Base-by-base conservation (phyloP, 2,888 invertebrate species). In the Odontomyia ornata region DNA sequence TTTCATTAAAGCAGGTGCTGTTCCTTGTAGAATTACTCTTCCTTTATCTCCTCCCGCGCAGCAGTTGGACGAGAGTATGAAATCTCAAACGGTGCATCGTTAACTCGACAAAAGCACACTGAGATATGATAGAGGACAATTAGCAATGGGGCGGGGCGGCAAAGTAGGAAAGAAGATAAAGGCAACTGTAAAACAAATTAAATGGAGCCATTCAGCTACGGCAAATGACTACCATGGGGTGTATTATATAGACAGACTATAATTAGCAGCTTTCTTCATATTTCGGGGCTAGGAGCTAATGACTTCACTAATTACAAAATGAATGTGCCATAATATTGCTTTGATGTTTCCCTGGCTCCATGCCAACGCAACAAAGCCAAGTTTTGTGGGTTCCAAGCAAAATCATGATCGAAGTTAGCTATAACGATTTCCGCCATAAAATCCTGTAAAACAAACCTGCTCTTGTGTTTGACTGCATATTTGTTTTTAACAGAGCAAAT, bases 281-380 rank as follows among this genome's bases (percentile, higher is more conserved):
- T 52, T 52, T 52, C 15, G n/a, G 11, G 30, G 11, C 64, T 28
- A 64, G 13, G 27, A 64, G 64, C 27, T 64, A 64, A 64, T 28
- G 64, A 64, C 64, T 64, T 28, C 64, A 64, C 64, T 64, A 64
- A 64, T 64, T 64, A 64, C 64, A 64, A 64, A 64, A 25, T 64
- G 64, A 27, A 28, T 64, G 27, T 15, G 11, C 64, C 18, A 28
- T 64, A 52, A 52, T 52, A 60, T 25, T 25, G 23, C 27, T 25
- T 60, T 60, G 60, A 15, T 21, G 60, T 60, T 60, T 36, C 5
- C 5, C 36, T 36, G 36, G 36, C 36, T 36, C n/a, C n/a, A n/a
- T 36, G 36, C 3, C 36, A 36, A 3, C 36, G 9, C 36, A 5
- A 5, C 9, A 3, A 36, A 9, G 3, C 3, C 9, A 9, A 36